These are phyloP conservation scores for Sturnira hondurensis DNA, from an alignment of 2,113 vertebrate species.

Conservation along the genomic window DNA sequence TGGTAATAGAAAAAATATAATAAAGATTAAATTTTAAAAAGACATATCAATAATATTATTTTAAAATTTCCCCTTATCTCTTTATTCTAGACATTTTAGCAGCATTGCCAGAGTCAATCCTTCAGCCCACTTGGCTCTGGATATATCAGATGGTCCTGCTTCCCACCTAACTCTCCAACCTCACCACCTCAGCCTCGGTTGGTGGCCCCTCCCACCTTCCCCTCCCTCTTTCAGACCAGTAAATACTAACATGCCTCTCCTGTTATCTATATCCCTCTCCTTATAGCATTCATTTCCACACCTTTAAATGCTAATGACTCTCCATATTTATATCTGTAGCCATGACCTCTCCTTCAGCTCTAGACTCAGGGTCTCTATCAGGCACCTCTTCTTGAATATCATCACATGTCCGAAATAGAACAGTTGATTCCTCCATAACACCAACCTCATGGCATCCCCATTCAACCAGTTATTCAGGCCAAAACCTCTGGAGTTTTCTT, in stretches of 20 bases:
- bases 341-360: background rate
- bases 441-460: background rate
- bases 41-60: background rate
- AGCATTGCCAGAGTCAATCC: background rate
- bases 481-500: background rate
- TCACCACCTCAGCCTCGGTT: background rate
- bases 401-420: background rate
- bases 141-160: background rate
- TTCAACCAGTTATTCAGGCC: background rate
- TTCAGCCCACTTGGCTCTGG: background rate
- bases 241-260: background rate
- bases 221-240: background rate
- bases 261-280: background rate
- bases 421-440: background rate
- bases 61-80: background rate
- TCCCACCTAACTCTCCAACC: background rate
- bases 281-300: background rate
- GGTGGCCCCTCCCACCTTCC: accelerated
- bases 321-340: background rate
- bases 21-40: background rate
- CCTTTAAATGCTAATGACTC: background rate
- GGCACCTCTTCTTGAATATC: background rate
- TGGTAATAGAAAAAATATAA: too few relatives aligned
- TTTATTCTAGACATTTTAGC: background rate
- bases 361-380: background rate